Conservation (phyloP, 2,797 vertebrate species). For the Acropternis orthonyx region DNA sequence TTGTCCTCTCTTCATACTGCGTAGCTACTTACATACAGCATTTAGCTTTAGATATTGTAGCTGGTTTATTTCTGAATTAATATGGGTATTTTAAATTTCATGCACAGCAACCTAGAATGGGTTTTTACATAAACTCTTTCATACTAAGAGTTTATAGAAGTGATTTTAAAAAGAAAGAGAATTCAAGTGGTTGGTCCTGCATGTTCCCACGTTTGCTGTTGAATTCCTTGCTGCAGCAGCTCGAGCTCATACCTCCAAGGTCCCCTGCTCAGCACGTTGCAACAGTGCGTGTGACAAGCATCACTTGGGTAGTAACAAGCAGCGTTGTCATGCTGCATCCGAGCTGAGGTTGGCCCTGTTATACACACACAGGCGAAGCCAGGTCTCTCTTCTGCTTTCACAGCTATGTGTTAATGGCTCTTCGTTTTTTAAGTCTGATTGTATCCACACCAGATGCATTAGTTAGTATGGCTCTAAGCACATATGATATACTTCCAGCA, state of each 20-base stretch:
- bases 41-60: neutral
- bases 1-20: neutral
- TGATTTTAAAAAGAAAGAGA: neutral
- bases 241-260: fast-evolving
- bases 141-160: neutral
- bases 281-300: fast-evolving
- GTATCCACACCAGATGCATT: neutral
- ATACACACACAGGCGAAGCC: fast-evolving
- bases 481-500: neutral
- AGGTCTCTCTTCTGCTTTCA: neutral
- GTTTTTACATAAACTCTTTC: neutral
- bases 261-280: fast-evolving
- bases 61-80: neutral
- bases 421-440: neutral
- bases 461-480: neutral
- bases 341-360: neutral
- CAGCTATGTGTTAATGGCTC: neutral
- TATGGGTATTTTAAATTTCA: neutral
- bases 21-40: neutral
- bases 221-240: neutral
- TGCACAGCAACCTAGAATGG: neutral
- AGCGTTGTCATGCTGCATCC: fast-evolving
- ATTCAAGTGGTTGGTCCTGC: neutral
- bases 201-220: neutral
- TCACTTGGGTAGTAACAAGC: fast-evolving